Evolutionary conservation across 1,140 invertebrate species (phyloP).

Genomic region (Mactra quadrangularis): DNA sequence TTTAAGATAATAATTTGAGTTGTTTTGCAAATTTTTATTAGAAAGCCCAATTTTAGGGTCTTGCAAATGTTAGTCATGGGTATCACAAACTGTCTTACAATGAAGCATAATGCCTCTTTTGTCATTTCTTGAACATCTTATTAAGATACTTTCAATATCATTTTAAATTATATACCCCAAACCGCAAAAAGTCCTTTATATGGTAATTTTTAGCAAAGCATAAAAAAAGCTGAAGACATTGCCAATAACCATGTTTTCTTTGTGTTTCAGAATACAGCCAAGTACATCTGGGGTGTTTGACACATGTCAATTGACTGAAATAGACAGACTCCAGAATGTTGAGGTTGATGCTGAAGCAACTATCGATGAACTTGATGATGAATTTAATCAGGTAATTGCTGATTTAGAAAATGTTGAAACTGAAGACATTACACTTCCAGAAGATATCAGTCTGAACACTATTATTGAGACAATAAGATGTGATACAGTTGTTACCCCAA

Average conservation of each 20-base stretch:
- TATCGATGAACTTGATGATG: constrained; percentile 7
- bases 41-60: too few species aligned
- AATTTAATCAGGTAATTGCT: constrained; percentile 25
- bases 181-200: too few species aligned
- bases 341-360: constrained; percentile 15
- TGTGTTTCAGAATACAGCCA: neutral
- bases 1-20: too few species aligned
- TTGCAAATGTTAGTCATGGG: too few species aligned
- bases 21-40: too few species aligned
- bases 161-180: too few species aligned
- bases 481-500: neutral
- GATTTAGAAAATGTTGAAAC: neutral
- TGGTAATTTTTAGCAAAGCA: too few species aligned
- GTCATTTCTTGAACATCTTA: too few species aligned
- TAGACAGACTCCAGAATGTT: constrained; percentile 20
- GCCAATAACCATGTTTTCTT: neutral
- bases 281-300: constrained; percentile 11
- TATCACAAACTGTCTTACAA: too few species aligned
- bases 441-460: neutral
- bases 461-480: neutral
- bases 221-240: too few species aligned
- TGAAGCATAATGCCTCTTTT: too few species aligned
- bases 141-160: too few species aligned
- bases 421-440: constrained; percentile 11
- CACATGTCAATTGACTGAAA: constrained; percentile 15